These are phyloP conservation scores for Palaemon carinicauda DNA, from an alignment of 1,140 invertebrate species.

Conservation along the genomic window DNA sequence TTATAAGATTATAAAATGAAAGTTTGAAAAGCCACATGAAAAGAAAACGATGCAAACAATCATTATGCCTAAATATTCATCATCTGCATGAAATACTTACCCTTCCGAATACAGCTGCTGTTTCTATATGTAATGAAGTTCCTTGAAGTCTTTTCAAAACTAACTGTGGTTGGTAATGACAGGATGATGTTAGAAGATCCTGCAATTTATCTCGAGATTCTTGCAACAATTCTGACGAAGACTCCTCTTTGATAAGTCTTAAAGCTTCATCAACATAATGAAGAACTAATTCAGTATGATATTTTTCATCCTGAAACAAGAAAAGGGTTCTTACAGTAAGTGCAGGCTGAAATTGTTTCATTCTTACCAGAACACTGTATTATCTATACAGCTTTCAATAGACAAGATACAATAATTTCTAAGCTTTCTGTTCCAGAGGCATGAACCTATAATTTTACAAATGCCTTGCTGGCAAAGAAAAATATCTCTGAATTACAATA, in stretches of 20 bases:
- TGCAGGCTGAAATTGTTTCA: no score
- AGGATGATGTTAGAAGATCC: slow-evolving; percentile 66
- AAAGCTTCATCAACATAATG: slow-evolving; percentile 67
- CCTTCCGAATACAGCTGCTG: slow-evolving; percentile 69
- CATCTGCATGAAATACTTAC: slow-evolving; percentile 60
- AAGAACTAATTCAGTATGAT: slow-evolving; percentile 68
- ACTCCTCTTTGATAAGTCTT: slow-evolving; percentile 61
- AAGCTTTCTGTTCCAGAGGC: no score
- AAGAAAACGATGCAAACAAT: not conserved
- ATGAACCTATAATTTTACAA: no score
- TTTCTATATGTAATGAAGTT: slow-evolving; percentile 67
- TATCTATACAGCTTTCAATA: no score
- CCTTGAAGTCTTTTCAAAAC: slow-evolving; percentile 67
- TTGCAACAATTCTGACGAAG: not conserved
- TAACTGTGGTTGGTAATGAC: slow-evolving; percentile 66
- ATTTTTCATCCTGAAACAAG: slow-evolving; percentile 67
- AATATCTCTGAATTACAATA: no score
- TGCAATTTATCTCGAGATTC: slow-evolving; percentile 65
- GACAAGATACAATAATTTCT: no score
- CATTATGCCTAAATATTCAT: not conserved
- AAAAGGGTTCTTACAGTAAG: no score
- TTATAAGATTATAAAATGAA: slow-evolving; percentile 24
- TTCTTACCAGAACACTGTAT: no score
- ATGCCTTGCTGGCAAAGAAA: no score
- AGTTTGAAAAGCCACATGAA: slow-evolving; percentile 62